Percentiles rank a stretch among this genome's conserved stretches.
Evolutionary conservation across 2,113 vertebrate species (phyloP).

Genomic region (Corythornis madagascariensis): DNA sequence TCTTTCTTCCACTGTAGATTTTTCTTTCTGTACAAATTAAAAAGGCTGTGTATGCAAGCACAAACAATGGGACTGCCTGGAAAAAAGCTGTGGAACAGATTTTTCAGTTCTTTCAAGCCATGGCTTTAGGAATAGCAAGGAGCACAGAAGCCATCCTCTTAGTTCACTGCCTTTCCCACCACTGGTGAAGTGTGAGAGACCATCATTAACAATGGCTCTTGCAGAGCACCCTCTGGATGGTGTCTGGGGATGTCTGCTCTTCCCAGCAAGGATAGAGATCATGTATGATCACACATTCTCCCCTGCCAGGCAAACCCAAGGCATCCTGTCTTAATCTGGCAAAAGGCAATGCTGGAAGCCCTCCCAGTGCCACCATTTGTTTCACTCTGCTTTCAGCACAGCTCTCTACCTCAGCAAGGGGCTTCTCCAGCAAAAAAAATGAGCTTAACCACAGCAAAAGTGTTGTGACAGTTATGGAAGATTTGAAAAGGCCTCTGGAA

Average conservation of each 20-base stretch:
- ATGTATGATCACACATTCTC: not conserved
- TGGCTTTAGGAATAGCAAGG: not conserved
- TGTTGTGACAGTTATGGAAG: not conserved
- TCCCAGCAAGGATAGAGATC: not conserved
- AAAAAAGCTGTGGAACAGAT: not conserved
- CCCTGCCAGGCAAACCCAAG: not conserved
- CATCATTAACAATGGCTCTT: not conserved
- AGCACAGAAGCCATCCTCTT: not conserved
- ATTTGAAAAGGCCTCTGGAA: not conserved
- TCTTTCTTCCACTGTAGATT: not conserved
- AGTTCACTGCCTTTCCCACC: not conserved
- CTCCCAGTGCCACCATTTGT: not conserved
- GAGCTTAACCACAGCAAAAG: not conserved
- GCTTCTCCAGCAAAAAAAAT: not conserved
- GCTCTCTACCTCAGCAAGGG: not conserved
- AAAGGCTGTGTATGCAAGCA: not conserved
- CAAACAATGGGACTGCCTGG: not conserved
- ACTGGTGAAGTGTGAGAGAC: not conserved
- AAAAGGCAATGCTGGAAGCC: not conserved
- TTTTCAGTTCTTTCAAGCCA: not conserved
- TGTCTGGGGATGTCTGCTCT: not conserved
- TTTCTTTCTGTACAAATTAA: not conserved
- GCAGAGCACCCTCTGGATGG: not conserved
- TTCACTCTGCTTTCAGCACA: not conserved
- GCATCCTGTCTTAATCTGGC: not conserved